A percentile compares a stretch with the other conserved stretches of the same genome.
phyloP scores from a whole-genome alignment of 2,797 vertebrate species.

The Urocyon cinereoargenteus region DNA sequence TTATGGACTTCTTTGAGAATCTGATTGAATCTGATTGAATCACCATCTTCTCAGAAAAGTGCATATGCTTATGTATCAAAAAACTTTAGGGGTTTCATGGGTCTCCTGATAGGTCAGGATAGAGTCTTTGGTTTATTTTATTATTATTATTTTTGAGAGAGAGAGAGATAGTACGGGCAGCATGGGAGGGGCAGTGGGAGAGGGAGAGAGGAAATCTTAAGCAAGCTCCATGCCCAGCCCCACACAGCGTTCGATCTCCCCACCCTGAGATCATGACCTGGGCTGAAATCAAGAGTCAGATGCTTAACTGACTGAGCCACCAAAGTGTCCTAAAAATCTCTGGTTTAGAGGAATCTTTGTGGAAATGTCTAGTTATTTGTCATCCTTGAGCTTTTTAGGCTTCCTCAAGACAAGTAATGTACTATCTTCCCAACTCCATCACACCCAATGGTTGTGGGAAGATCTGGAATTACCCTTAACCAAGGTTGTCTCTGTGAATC shows the following conservation, averaged over 20 bases:
- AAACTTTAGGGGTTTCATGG: neutral
- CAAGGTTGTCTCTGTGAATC: neutral
- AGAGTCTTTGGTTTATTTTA: neutral
- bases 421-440: neutral
- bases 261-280: neutral
- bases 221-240: neutral
- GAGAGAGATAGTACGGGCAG: neutral
- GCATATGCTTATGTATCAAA: neutral
- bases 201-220: neutral
- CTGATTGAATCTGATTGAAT: neutral
- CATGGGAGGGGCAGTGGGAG: too few species aligned
- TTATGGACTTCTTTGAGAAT: constrained; percentile 42
- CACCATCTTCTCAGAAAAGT: constrained; percentile 22
- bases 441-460: neutral
- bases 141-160: neutral
- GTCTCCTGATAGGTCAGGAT: neutral
- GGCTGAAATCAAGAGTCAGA: neutral
- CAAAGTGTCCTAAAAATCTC: neutral
- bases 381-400: neutral
- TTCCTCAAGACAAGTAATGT: neutral
- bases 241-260: neutral
- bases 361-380: neutral
- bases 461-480: neutral
- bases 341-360: neutral
- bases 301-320: neutral